Evolutionary conservation across 1,140 invertebrate genomes (phyloP).

Genomic region (Aphaenogaster ashmeadi): DNA sequence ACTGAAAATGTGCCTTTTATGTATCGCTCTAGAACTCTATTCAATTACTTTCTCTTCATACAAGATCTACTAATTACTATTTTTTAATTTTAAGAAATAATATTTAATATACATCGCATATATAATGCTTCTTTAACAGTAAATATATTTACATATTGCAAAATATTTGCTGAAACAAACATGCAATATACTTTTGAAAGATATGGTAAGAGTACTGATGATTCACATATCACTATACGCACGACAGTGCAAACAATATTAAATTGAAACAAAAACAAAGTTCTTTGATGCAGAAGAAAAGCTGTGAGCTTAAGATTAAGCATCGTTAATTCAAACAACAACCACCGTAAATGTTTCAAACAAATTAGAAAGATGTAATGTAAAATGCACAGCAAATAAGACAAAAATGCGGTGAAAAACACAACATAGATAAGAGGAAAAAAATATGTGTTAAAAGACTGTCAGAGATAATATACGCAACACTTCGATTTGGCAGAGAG

Average conservation of each 20-base stretch:
- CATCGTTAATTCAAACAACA: slow-evolving; percentile 54
- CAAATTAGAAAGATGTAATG: slow-evolving; percentile 4
- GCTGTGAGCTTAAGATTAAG: slow-evolving; percentile 47
- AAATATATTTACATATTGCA: slow-evolving; percentile 6
- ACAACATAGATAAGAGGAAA: slow-evolving; percentile 34
- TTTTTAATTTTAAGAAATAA: slow-evolving; percentile 11
- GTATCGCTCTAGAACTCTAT: not conserved
- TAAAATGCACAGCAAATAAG: not conserved
- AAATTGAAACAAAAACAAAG: slow-evolving; percentile 14
- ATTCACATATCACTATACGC: slow-evolving; percentile 15
- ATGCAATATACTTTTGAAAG: slow-evolving; percentile 45
- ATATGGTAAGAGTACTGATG: slow-evolving; percentile 4
- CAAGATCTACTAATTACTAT: not conserved
- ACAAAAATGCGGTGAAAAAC: slow-evolving; percentile 20
- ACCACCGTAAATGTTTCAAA: slow-evolving; percentile 41
- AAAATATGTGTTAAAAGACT: slow-evolving; percentile 25
- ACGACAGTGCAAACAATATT: slow-evolving; percentile 36
- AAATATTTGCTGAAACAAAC: slow-evolving; percentile 34
- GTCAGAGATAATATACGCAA: slow-evolving; percentile 39
- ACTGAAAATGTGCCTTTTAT: slow-evolving; percentile 81
- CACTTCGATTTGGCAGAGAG: slow-evolving; percentile 20
- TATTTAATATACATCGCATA: slow-evolving; percentile 12
- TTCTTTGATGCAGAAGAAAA: slow-evolving; percentile 36
- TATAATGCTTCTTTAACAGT: not conserved
- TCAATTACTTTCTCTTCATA: slow-evolving; percentile 15